Conservation (phyloP, 1,140 invertebrate genomes). For the Heliconius hewitsoni region DNA sequence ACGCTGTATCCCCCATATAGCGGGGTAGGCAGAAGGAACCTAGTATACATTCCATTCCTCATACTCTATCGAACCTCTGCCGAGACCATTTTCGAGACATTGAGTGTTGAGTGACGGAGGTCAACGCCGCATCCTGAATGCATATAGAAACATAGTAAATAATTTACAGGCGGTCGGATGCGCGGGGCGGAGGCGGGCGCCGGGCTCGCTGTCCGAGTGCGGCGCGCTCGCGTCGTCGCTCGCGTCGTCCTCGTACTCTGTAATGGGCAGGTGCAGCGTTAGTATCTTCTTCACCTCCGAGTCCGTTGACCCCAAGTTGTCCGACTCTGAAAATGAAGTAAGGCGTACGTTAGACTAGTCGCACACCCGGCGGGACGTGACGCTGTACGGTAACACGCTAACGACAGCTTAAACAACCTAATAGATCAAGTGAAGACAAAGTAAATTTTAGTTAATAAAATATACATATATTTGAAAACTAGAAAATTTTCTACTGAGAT, state of each 20-base stretch:
- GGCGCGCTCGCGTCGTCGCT: slow-evolving; percentile 86
- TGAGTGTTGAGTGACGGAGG: no score
- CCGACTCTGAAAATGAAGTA: slow-evolving; percentile 86
- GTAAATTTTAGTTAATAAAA: not conserved
- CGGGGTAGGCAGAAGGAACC: no score
- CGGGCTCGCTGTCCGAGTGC: slow-evolving; percentile 87
- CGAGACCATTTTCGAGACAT: no score
- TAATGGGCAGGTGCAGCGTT: slow-evolving; percentile 93
- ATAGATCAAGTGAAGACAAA: slow-evolving; percentile 5
- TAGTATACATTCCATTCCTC: no score
- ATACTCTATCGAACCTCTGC: no score
- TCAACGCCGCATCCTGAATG: not conserved
- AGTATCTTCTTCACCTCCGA: slow-evolving; percentile 94
- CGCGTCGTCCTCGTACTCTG: slow-evolving; percentile 92
- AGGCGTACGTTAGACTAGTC: not conserved
- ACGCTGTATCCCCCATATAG: no score
- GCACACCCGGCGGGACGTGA: slow-evolving; percentile 28
- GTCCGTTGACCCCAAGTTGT: slow-evolving; percentile 92
- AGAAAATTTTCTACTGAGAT: slow-evolving; percentile 1
- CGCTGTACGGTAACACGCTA: slow-evolving; percentile 42
- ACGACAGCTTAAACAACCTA: slow-evolving; percentile 20
- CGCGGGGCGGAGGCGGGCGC: slow-evolving; percentile 70
- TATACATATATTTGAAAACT: not conserved
- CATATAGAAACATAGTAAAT: not conserved
- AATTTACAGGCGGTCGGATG: slow-evolving; percentile 81